phyloP scores from a whole-genome alignment of 2,113 vertebrate genomes.

The Prunella fulvescens region DNA sequence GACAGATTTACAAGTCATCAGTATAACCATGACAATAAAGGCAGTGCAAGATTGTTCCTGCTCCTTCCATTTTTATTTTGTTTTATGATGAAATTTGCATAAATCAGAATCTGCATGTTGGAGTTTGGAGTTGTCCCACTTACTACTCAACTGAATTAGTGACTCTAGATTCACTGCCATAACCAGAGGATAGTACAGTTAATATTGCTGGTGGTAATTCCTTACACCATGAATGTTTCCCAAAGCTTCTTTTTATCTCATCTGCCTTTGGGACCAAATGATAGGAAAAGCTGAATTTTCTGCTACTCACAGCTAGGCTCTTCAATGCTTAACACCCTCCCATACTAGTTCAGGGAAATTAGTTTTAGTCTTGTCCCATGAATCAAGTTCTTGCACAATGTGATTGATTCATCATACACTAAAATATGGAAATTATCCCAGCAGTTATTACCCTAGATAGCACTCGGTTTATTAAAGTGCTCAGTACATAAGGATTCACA shows the following conservation, averaged over 20 bases:
- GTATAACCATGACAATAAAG: neutral
- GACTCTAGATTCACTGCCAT: neutral
- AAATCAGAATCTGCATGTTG: neutral
- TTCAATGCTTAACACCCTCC: neutral
- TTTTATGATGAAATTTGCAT: neutral
- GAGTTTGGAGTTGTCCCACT: neutral
- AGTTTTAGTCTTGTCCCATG: neutral
- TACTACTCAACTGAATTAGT: neutral
- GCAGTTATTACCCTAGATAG: neutral
- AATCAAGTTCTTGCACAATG: neutral
- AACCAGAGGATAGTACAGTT: neutral
- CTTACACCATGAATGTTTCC: neutral
- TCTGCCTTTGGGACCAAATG: neutral
- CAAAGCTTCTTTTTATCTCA: neutral
- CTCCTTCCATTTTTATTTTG: neutral
- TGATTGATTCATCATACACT: neutral
- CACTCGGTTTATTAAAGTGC: neutral
- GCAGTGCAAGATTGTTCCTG: neutral
- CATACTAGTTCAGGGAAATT: neutral
- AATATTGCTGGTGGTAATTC: neutral
- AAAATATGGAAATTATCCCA: neutral
- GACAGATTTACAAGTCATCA: neutral
- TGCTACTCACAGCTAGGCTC: neutral
- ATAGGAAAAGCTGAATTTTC: neutral
- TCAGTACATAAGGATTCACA: neutral